phyloP scores from a whole-genome alignment of 2,888 invertebrate genomes.

The Exephanes ischioxanthus region DNA sequence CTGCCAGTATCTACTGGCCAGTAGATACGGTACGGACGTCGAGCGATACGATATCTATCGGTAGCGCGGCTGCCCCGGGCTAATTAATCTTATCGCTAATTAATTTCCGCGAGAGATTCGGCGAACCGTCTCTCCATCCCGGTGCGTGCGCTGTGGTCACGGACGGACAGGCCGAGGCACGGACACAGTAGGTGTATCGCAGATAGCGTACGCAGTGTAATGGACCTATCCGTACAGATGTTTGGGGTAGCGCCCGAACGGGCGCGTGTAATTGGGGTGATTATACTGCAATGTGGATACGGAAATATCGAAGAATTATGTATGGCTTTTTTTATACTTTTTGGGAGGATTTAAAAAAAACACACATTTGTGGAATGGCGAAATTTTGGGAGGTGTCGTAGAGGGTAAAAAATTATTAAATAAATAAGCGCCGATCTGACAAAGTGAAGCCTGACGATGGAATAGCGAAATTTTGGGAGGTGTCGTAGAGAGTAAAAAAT shows the following conservation, averaged over 20 bases:
- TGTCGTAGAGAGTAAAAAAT: too few species aligned
- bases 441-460: too few species aligned
- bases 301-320: too few species aligned
- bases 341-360: not conserved
- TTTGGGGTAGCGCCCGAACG: not conserved
- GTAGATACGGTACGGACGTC: constrained; percentile 42
- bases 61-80: constrained; percentile 61
- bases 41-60: constrained; percentile 69
- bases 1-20: constrained; percentile 38
- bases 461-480: too few species aligned
- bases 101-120: constrained; percentile 77
- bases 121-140: constrained; percentile 23
- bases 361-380: not conserved
- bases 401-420: too few species aligned
- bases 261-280: constrained; percentile 9
- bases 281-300: not conserved
- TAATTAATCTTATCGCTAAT: constrained; percentile 84
- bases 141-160: constrained; percentile 14
- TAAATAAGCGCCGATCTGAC: too few species aligned
- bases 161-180: not conserved
- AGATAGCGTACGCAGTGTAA: not conserved
- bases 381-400: too few species aligned
- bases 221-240: not conserved
- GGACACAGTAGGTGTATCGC: not conserved
- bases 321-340: not conserved